Conservation (phyloP, 2,113 vertebrate genomes). For the Platysteira castanea region DNA sequence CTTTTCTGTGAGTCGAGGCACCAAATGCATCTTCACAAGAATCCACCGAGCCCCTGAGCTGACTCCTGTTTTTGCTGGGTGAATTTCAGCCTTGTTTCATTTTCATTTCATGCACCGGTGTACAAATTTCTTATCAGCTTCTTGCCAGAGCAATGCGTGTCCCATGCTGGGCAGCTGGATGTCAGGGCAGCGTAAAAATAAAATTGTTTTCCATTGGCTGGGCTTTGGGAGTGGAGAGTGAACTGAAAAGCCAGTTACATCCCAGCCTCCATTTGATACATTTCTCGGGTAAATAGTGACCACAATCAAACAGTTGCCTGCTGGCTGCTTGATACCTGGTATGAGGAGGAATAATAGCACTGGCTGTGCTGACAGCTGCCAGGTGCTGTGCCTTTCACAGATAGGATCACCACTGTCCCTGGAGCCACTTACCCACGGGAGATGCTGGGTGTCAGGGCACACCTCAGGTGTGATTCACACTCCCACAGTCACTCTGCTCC, state of each 20-base stretch:
- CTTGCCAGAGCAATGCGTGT: neutral
- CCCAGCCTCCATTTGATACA: neutral
- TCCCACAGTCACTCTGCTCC: accelerated
- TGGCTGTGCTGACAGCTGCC: neutral
- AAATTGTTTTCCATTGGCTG: neutral
- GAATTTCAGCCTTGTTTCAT: slow-evolving; percentile 4
- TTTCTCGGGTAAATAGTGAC: neutral
- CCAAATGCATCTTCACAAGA: neutral
- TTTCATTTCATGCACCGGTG: neutral
- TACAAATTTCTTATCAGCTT: slow-evolving; percentile 37
- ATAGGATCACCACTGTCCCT: accelerated
- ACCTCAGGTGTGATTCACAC: accelerated
- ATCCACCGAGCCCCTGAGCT: neutral
- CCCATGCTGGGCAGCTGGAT: neutral
- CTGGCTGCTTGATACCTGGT: neutral
- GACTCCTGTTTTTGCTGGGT: neutral
- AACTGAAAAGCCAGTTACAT: neutral
- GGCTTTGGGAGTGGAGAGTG: neutral
- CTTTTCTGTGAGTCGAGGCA: neutral
- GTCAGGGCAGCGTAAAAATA: neutral
- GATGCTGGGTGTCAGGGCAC: neutral
- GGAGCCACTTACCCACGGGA: accelerated
- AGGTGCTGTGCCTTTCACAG: neutral
- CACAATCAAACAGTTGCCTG: neutral
- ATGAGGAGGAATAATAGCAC: neutral